phyloP scores from a whole-genome alignment of 2,888 invertebrate species.

The Leptinotarsa juncta region DNA sequence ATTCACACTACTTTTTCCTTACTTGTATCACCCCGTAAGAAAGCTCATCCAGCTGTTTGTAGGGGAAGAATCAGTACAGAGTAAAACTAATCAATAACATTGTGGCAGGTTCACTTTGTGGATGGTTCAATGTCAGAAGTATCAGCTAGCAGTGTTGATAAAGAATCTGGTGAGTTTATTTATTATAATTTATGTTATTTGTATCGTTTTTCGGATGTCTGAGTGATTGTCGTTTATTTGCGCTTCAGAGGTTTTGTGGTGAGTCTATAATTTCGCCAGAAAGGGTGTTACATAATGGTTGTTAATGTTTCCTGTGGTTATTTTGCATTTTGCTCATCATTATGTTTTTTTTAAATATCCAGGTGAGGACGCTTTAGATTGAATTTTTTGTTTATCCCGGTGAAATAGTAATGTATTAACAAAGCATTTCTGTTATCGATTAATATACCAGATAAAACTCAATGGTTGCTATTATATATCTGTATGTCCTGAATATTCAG shows the following conservation, averaged over 20 bases:
- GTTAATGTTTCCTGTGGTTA: no score
- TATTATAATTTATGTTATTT: constrained; percentile 14
- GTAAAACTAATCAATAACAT: constrained; percentile 59
- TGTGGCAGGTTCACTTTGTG: constrained; percentile 74
- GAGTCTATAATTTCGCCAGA: not conserved
- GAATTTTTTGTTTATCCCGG: no score
- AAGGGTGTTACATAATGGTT: not conserved
- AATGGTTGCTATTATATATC: no score
- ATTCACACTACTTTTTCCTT: not conserved
- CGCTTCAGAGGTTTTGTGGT: not conserved
- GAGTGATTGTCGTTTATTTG: not conserved
- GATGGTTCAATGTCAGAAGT: constrained; percentile 70
- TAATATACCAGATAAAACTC: no score
- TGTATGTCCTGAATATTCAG: no score
- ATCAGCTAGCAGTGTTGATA: constrained; percentile 54
- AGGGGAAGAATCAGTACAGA: constrained; percentile 16
- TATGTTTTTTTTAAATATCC: no score
- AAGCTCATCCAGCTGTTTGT: constrained; percentile 20
- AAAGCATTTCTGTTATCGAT: no score
- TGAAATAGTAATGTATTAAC: no score
- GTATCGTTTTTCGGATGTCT: constrained; percentile 22
- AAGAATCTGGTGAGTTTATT: constrained; percentile 54
- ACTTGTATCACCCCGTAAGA: constrained; percentile 19
- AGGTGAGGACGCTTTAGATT: no score
- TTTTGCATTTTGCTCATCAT: no score